phyloP scores from a whole-genome alignment of 2,113 vertebrate genomes.

The Balaenoptera acutorostrata region DNA sequence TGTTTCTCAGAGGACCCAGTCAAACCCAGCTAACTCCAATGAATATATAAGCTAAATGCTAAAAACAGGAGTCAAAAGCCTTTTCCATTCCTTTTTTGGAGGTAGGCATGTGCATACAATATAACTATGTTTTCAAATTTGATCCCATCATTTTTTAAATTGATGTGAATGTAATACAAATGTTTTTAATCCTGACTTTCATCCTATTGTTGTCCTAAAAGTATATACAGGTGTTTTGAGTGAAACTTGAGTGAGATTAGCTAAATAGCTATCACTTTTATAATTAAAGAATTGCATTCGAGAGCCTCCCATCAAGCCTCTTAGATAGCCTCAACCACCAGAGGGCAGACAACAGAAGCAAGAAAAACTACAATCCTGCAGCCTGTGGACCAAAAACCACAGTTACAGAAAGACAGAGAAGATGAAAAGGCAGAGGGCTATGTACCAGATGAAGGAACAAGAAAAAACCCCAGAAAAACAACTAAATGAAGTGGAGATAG shows the following conservation, averaged over 20 bases:
- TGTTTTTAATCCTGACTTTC: background rate
- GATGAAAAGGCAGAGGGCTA: too few species aligned
- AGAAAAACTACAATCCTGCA: too few species aligned
- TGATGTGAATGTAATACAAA: background rate
- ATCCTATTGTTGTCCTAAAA: background rate
- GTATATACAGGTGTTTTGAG: background rate
- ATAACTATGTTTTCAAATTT: background rate
- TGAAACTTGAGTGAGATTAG: background rate
- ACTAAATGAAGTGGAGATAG: too few species aligned
- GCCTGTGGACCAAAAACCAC: too few species aligned
- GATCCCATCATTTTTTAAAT: background rate
- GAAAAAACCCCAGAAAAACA: too few species aligned
- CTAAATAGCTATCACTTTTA: background rate
- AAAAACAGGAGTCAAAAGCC: background rate
- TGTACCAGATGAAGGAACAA: too few species aligned
- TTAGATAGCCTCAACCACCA: too few species aligned
- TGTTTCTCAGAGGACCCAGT: background rate
- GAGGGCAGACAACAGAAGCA: too few species aligned
- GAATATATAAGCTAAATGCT: background rate
- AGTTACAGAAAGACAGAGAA: too few species aligned
- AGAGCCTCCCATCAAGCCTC: too few species aligned
- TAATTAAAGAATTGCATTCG: background rate
- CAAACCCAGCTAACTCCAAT: background rate
- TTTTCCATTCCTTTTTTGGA: background rate
- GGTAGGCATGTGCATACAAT: background rate